Base-by-base conservation (phyloP, 2,113 vertebrate genomes). In the Pyrgilauda ruficollis region DNA sequence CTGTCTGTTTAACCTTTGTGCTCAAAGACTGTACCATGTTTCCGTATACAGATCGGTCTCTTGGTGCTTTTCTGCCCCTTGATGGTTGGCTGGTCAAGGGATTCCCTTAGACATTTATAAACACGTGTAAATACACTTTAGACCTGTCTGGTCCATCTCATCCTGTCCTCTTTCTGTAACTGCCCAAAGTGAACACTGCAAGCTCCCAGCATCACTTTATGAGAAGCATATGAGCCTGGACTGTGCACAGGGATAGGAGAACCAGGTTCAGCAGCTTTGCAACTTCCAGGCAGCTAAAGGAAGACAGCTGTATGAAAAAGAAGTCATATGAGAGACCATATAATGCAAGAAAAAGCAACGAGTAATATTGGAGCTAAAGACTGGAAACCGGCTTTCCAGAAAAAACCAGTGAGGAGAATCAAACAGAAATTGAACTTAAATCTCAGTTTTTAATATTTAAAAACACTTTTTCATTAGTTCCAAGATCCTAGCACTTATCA, bases 351-450 rank as follows among this genome's bases (percentile, higher is more conserved):
- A 92, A 90, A 83, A 30, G 19, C 67, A 87, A 66, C 33, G 30
- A 44, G 43, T 66, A 27, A 28, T 53, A 26, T 41, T 84, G 41
- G 82, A 91, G 13, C 46, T 83, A 43, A 83, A 59, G 43, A 85
- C 70, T 74, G 72, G 50, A 87, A 96, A 87, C 59, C 8, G 68
- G 19, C 59, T 83, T 95, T 90, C 59, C 84, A 93, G 84, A 76
- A 79, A 91, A 43, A 87, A 94, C 47, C 53, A 83, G 43, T 73
- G 46, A 68, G 66, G 67, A 76, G n/a, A 62, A 64, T 81, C 31
- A 64, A 82, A 49, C 1, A 66, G 52, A 89, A 84, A 62, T 80
- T 77, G 11, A 89, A 53, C 24, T 82, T 18, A 83, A 20, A 46
- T 31, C 37, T 84, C 66, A 61, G 20, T 9, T 91, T 94, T 91